phyloP scores from a whole-genome alignment of 35 echinoderm and acorn worm genomes.

The Chiridota heheva region DNA sequence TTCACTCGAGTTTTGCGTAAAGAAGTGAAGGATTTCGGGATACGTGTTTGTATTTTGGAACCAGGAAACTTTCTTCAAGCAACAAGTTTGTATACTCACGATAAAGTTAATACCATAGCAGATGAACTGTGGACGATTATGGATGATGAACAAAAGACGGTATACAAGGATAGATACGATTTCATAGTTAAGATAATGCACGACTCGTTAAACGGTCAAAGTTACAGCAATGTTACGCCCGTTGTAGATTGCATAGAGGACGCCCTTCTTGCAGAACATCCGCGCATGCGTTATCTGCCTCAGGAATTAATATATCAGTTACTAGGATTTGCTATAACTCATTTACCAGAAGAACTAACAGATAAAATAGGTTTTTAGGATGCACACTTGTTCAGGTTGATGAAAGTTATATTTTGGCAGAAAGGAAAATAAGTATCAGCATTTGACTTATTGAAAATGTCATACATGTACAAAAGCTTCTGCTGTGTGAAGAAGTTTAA shows the following conservation, averaged over 20 bases:
- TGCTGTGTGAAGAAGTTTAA: too few species aligned
- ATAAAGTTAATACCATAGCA: slow-evolving; percentile 57
- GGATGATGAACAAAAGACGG: slow-evolving; percentile 48
- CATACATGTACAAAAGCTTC: too few species aligned
- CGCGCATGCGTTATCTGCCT: slow-evolving; percentile 35
- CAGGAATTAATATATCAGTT: slow-evolving; percentile 31
- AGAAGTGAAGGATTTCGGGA: slow-evolving; percentile 69
- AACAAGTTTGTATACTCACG: slow-evolving; percentile 70
- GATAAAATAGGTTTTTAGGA: slow-evolving; percentile 25
- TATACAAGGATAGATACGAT: slow-evolving; percentile 20
- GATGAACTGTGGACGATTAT: slow-evolving; percentile 56
- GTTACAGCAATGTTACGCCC: slow-evolving; percentile 13
- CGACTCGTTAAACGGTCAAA: slow-evolving; percentile 25
- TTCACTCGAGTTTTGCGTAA: slow-evolving; percentile 88
- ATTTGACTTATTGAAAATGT: too few species aligned
- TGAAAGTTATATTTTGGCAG: too few species aligned
- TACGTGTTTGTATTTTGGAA: slow-evolving; percentile 81
- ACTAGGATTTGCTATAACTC: slow-evolving; percentile 5
- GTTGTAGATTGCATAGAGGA: slow-evolving; percentile 30
- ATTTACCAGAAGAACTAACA: slow-evolving; percentile 34
- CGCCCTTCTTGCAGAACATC: slow-evolving; percentile 26
- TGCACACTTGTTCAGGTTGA: too few species aligned
- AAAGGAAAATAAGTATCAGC: too few species aligned
- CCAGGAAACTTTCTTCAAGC: slow-evolving; percentile 94
- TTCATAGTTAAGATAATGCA: slow-evolving; percentile 43